A percentile compares a stretch with the other conserved stretches of the same genome.
phyloP scores from a whole-genome alignment of 2,888 invertebrate genomes.

The Ennomos erosarius region DNA sequence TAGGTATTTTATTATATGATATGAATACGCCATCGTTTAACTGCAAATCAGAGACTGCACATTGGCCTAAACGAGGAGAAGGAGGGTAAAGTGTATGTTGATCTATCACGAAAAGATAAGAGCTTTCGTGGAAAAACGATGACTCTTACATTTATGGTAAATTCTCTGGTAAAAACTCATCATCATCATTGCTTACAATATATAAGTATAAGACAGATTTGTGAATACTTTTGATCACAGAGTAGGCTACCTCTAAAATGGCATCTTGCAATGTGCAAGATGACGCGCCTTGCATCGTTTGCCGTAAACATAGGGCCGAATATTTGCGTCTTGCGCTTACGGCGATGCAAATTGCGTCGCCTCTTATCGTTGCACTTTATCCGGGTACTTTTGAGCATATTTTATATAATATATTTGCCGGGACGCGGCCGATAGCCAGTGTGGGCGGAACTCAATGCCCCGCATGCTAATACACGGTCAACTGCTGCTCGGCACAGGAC shows the following conservation, averaged over 20 bases:
- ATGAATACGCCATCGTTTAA: no score
- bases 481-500: slow-evolving; percentile 46
- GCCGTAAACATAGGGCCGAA: slow-evolving; percentile 75
- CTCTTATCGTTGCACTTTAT: slow-evolving; percentile 80
- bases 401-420: slow-evolving; percentile 80
- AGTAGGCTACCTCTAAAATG: slow-evolving; percentile 24
- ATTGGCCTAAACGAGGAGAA: no score
- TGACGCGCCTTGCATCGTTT: slow-evolving; percentile 47
- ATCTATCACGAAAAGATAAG: no score
- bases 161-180: slow-evolving; percentile 1
- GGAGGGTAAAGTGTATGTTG: no score
- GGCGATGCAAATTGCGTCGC: slow-evolving; percentile 81
- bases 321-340: slow-evolving; percentile 63
- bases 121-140: no score
- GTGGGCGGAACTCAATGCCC: slow-evolving; percentile 72
- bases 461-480: slow-evolving; percentile 72
- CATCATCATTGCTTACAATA: slow-evolving; percentile 4
- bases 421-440: slow-evolving; percentile 69
- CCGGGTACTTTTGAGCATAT: slow-evolving; percentile 81
- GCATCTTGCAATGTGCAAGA: slow-evolving; percentile 24
- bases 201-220: slow-evolving; percentile 13
- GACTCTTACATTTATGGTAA: not conserved
- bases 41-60: no score
- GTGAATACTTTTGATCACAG: slow-evolving; percentile 15
- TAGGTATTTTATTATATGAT: no score